These are phyloP conservation scores for Euura saliciscinereae DNA, from an alignment of 1,140 invertebrate species.

Conservation along the genomic window DNA sequence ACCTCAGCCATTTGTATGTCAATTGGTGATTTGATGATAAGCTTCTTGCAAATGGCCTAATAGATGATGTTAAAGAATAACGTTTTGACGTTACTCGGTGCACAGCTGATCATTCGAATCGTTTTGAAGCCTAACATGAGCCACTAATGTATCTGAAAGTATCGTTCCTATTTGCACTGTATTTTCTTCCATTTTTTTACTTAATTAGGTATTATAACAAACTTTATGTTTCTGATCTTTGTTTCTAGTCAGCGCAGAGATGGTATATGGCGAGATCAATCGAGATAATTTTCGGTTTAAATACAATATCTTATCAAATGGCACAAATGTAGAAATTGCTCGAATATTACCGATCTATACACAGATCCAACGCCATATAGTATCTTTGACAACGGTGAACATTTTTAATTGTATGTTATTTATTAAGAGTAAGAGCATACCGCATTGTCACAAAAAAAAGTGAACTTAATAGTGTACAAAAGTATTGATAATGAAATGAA, in stretches of 20 bases:
- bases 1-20: background rate
- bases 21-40: background rate
- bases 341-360: too few species aligned
- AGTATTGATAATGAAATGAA: constrained; percentile 1
- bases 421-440: background rate
- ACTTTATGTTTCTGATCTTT: background rate
- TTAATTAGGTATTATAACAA: background rate
- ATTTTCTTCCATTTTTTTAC: background rate
- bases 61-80: background rate
- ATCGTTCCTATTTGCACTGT: background rate
- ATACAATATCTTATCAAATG: background rate
- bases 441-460: background rate
- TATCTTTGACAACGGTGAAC: background rate
- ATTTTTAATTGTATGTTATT: background rate
- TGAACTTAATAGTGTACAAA: constrained; percentile 7
- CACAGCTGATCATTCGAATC: background rate
- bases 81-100: too few species aligned
- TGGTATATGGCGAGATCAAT: background rate
- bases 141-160: background rate
- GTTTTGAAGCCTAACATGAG: background rate
- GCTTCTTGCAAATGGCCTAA: background rate
- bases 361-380: too few species aligned
- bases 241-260: background rate
- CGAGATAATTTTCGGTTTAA: background rate
- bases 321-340: background rate